Evolutionary conservation across 2,888 invertebrate genomes (phyloP), one percentile per base, ranked within the genome.

Genomic region (Minunthozetes semirufus): DNA sequence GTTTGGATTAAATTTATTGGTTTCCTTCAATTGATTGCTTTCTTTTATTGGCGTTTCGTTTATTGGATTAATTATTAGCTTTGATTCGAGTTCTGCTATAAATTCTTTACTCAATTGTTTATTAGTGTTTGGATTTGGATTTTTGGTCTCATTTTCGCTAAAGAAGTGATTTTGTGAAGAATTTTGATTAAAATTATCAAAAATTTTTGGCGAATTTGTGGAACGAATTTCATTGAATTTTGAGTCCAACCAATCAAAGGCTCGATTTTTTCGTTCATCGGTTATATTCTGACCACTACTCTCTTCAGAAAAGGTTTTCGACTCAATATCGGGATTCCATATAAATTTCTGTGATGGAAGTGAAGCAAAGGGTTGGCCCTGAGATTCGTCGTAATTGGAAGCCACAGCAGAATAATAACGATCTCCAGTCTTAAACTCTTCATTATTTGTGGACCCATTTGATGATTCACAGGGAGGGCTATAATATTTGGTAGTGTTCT

Each of bases 1-100:
- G 27, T 29, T 72, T 42, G 59, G 59, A 48, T 38, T 48, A 17
- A 25, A 15, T 2, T 25, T 15, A 3, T 22, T 48, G 38, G 15
- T n/a, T 25, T 42, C 22, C 15, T 9, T 1, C 17, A 61, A n/a
- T 33, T 19, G 15, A 38, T 42, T 73, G 15, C 8, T 46, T 9
- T 17, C 46, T 17, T 29, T 17, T 22, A 48, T 73, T 68, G 27
- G 74, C 6, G 33, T n/a, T 46, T 19, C 15, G 8, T 42, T 53
- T 22, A 50, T 56, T 33, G 29, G 4, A 50, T n/a, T 50, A 22
- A 66, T 75, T 19, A 25, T 42, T 22, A 76, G 53, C 9, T 76
- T 76, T 27, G 76, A 48, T 27, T 76, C 76, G 68, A 76, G 48
- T 73, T 73, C 76, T 42, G 48, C 53, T 15, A 76, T 72, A 59